These are phyloP conservation scores for Cryptocheilus praepositus DNA, from an alignment of 2,888 invertebrate genomes.

Conservation along the genomic window DNA sequence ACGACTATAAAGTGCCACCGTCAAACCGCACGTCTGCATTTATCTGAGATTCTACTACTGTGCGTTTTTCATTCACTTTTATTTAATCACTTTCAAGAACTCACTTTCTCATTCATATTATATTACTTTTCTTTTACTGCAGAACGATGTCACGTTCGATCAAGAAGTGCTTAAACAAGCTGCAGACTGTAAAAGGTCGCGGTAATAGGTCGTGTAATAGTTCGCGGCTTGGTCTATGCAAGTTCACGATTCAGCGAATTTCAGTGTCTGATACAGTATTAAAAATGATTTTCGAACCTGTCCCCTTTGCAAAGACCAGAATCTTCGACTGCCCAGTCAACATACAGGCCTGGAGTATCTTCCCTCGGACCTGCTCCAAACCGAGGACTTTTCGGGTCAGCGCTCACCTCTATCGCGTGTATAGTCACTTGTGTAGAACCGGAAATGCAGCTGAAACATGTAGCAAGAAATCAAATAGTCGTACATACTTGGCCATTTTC, in stretches of 20 bases:
- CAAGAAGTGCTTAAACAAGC: too few species aligned
- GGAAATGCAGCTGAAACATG: constrained; percentile 70
- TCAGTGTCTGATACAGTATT: not conserved
- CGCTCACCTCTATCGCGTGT: constrained; percentile 83
- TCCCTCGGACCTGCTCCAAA: constrained; percentile 84
- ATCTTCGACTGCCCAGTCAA: constrained; percentile 90
- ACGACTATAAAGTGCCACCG: constrained; percentile 37
- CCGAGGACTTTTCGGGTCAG: constrained; percentile 83
- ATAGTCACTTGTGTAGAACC: constrained; percentile 77
- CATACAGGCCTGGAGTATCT: constrained; percentile 81
- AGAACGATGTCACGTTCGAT: not conserved
- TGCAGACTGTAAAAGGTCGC: too few species aligned
- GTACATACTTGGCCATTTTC: too few species aligned
- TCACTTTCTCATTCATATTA: too few species aligned
- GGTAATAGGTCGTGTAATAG: too few species aligned
- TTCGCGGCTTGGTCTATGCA: too few species aligned
- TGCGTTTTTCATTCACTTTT: too few species aligned
- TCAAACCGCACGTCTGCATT: constrained; percentile 15
- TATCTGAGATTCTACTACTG: not conserved
- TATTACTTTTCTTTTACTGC: too few species aligned
- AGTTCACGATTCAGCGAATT: too few species aligned
- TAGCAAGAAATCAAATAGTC: too few species aligned
- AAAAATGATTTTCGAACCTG: constrained; percentile 75
- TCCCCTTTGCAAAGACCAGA: constrained; percentile 86
- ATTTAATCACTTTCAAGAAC: too few species aligned